Evolutionary conservation across 2,888 invertebrate species (phyloP).

Genomic region (Agapetus fuscipes): DNA sequence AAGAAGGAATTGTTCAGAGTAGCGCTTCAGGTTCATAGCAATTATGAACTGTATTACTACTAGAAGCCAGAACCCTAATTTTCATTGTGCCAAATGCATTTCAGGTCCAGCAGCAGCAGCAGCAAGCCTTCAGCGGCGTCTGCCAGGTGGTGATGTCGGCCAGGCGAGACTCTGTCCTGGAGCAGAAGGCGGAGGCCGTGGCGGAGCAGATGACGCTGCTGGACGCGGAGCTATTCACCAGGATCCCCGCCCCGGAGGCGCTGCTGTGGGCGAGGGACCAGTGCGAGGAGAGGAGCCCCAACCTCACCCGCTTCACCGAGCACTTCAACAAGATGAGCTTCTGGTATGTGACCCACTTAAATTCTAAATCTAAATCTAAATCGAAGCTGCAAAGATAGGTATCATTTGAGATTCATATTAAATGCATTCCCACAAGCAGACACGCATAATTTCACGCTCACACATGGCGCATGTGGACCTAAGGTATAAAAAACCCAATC

Average conservation of each 20-base stretch:
- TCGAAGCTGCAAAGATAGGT: no score
- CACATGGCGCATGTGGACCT: no score
- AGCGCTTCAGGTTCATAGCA: no score
- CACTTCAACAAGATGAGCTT: constrained; percentile 99
- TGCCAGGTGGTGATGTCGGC: constrained; percentile 6
- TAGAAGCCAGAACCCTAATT: no score
- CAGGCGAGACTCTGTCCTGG: constrained; percentile 58
- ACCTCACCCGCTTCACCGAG: constrained; percentile 93
- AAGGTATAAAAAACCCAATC: no score
- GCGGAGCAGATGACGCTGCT: constrained; percentile 98
- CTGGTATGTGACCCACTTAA: constrained; percentile 51
- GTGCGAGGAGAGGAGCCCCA: constrained; percentile 93
- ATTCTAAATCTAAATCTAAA: no score
- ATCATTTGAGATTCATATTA: constrained; percentile 3
- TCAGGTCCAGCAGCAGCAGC: constrained; percentile 8
- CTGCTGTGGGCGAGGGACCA: constrained; percentile 96
- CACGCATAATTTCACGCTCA: no score
- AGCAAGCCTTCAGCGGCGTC: constrained; percentile 9
- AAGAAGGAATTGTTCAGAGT: no score
- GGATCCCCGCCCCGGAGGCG: constrained; percentile 95
- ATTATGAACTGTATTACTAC: no score
- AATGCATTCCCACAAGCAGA: no score
- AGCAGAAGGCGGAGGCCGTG: constrained; percentile 89
- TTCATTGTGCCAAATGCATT: no score
- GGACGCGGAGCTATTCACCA: constrained; percentile 90